Percentiles rank a stretch among this genome's conserved stretches.
phyloP scores from a whole-genome alignment of 2,797 vertebrate genomes.

The Brachyalestes nurse region DNA sequence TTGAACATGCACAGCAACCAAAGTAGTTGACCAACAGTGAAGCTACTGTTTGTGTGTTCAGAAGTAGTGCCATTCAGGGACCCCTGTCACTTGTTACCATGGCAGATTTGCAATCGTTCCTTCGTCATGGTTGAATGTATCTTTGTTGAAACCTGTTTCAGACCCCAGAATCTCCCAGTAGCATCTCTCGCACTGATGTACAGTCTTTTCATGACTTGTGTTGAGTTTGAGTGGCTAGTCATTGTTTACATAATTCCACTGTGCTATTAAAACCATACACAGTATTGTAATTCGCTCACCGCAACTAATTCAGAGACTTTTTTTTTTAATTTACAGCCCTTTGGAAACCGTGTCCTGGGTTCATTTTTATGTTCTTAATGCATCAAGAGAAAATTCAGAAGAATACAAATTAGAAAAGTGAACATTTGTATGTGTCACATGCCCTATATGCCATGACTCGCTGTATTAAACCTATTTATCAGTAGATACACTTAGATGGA shows the following conservation, averaged over 20 bases:
- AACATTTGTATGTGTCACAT: slow-evolving; percentile 35
- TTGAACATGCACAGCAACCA: slow-evolving; percentile 66
- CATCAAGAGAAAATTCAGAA: slow-evolving; percentile 29
- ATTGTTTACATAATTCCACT: slow-evolving; percentile 46
- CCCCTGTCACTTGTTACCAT: slow-evolving; percentile 19
- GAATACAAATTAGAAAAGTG: slow-evolving; percentile 20
- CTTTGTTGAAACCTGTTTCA: slow-evolving; percentile 15
- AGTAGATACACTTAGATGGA: slow-evolving; percentile 73
- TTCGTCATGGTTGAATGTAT: slow-evolving; percentile 37
- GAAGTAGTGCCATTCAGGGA: slow-evolving; percentile 48
- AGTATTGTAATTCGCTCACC: slow-evolving; percentile 36
- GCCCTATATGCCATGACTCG: slow-evolving; percentile 33
- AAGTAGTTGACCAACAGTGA: slow-evolving; percentile 44
- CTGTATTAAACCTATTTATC: slow-evolving; percentile 39
- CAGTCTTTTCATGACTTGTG: slow-evolving; percentile 47
- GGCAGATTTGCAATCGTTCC: slow-evolving; percentile 14
- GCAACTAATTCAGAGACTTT: neutral
- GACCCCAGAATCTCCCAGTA: slow-evolving; percentile 17
- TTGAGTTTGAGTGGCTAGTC: slow-evolving; percentile 34
- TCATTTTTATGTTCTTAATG: slow-evolving; percentile 24
- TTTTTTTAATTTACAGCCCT: neutral
- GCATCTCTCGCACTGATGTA: slow-evolving; percentile 43
- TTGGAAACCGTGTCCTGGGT: slow-evolving; percentile 8
- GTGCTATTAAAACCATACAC: slow-evolving; percentile 38
- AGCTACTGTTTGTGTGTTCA: slow-evolving; percentile 37